Conservation (phyloP, 2,797 vertebrate species). For the Picus viridis region DNA sequence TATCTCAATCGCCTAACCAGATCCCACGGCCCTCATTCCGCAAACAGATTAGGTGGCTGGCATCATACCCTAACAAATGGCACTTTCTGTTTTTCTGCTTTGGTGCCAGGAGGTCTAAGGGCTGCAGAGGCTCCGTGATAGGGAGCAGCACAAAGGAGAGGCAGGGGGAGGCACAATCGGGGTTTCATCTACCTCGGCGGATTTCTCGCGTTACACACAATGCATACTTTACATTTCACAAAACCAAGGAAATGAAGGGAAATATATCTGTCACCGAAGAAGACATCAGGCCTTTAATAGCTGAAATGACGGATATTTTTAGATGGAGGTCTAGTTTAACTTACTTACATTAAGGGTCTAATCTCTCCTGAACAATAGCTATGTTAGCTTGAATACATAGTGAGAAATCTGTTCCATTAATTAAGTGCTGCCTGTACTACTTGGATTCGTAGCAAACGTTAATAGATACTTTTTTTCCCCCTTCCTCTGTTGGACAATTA, state of each 20-base stretch:
- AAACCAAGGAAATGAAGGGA: constrained; percentile 76
- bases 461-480: constrained; percentile 62
- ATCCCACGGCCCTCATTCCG: constrained; percentile 52
- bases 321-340: constrained; percentile 75
- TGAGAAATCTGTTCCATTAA: constrained; percentile 69
- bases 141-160: constrained; percentile 58
- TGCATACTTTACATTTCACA: constrained; percentile 73
- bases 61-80: constrained; percentile 74
- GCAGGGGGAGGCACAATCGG: constrained; percentile 67
- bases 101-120: constrained; percentile 83
- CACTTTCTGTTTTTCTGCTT: constrained; percentile 50
- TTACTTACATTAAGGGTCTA: constrained; percentile 68
- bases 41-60: constrained; percentile 77
- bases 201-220: constrained; percentile 72
- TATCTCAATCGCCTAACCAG: constrained; percentile 68
- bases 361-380: constrained; percentile 73
- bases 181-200: constrained; percentile 70
- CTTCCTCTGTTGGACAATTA: constrained; percentile 73
- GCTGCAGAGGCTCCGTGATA: constrained; percentile 55
- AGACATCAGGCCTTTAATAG: constrained; percentile 69
- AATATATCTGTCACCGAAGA: constrained; percentile 74
- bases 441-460: constrained; percentile 67
- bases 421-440: constrained; percentile 72
- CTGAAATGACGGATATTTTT: constrained; percentile 73
- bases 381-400: constrained; percentile 68